A percentile compares a stretch with the other conserved stretches of the same genome.
phyloP scores from a whole-genome alignment of 2,113 vertebrate genomes.

The Aptenodytes patagonicus region DNA sequence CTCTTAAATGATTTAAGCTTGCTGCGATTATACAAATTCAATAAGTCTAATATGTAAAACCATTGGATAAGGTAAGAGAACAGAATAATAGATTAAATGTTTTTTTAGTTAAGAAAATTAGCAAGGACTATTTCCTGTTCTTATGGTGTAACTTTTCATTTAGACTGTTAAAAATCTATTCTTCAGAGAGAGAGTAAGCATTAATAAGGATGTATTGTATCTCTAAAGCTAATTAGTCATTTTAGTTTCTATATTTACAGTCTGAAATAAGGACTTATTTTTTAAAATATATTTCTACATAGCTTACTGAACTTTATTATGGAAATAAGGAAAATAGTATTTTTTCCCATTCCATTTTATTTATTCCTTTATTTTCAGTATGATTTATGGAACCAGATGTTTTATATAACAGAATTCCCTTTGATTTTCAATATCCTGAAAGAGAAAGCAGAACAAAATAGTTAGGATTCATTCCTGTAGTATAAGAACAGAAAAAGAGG shows the following conservation, averaged over 20 bases:
- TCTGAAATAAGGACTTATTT: not conserved
- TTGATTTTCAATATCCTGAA: not conserved
- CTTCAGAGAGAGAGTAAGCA: not conserved
- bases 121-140: not conserved
- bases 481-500: not conserved
- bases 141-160: not conserved
- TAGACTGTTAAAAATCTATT: not conserved
- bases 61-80: not conserved
- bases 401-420: not conserved
- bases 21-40: not conserved
- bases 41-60: not conserved
- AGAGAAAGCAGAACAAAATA: not conserved
- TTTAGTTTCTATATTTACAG: not conserved
- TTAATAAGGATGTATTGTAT: not conserved
- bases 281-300: not conserved
- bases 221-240: not conserved
- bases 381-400: not conserved
- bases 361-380: not conserved
- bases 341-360: not conserved
- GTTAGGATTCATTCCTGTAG: not conserved
- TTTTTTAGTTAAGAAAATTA: slow-evolving; percentile 1
- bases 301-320: not conserved
- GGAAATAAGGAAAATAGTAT: not conserved
- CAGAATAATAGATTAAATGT: not conserved
- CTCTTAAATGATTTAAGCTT: slow-evolving; percentile 10